Evolutionary conservation across 2,113 vertebrate species (phyloP).

Genomic region (Lampris megalopsis): DNA sequence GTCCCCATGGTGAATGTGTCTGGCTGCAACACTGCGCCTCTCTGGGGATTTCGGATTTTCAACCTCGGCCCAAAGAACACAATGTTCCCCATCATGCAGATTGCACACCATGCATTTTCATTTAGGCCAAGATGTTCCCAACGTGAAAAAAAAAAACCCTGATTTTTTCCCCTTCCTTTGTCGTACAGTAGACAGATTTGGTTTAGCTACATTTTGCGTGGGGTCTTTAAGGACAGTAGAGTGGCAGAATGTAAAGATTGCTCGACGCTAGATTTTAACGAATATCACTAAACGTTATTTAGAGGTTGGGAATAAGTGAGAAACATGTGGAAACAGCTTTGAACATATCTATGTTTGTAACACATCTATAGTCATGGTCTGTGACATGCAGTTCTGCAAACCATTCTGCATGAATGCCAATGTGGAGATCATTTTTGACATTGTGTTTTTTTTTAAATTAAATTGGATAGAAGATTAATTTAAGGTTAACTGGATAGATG

Average conservation of each 20-base stretch:
- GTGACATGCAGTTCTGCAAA: too few species aligned
- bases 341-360: background rate
- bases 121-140: conserved; percentile 72
- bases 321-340: background rate
- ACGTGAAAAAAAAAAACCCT: conserved; percentile 34
- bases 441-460: too few species aligned
- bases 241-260: background rate
- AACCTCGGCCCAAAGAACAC: conserved; percentile 58
- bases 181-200: conserved; percentile 6
- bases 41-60: conserved; percentile 59
- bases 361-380: too few species aligned
- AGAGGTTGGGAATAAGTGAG: background rate
- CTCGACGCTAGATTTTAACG: background rate
- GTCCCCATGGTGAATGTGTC: conserved; percentile 27
- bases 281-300: background rate
- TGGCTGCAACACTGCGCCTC: conserved; percentile 47
- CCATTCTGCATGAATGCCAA: too few species aligned
- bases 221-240: background rate
- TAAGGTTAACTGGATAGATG: background rate
- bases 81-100: conserved; percentile 65
- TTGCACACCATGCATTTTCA: conserved; percentile 61
- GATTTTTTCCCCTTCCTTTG: conserved; percentile 13
- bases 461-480: too few species aligned
- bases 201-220: background rate
- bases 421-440: too few species aligned